Evolutionary conservation across 2,797 vertebrate species (phyloP), one percentile per base, ranked within the genome.

Genomic region (Peromyscus attwateri): DNA sequence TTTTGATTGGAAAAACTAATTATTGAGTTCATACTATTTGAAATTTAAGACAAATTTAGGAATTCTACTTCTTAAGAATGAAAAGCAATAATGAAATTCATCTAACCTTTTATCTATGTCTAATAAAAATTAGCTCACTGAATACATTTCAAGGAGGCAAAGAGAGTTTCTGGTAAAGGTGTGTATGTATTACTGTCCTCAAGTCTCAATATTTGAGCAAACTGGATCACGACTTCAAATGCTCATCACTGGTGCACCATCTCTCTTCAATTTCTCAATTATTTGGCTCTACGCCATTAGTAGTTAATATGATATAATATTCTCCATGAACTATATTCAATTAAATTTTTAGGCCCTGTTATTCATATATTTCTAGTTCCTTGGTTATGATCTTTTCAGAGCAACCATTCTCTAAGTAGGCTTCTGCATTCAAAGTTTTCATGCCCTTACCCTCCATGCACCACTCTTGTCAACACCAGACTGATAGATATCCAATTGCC

Each of bases 21-120:
- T 95, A 91, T n/a, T 81, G 13, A 80, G 6, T 64, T 94, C 4
- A 85, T 29, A 68, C 14, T 70, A 4, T 75, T 27, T 77, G 83
- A 93, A 89, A 92, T 52, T 70, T 95, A n/a, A 49, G 60, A 83
- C 31, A 14, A 73, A 68, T 27, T 85, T 93, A 52, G 34, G 10
- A 89, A 76, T 94, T 31, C 17, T 27, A 84, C 77, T 73, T 82
- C 31, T 84, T 85, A 91, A 96, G 27, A 94, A 60, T 46, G 6
- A 80, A 1, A 55, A 75, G 37, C 85, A 88, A 90, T 88, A 91
- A 80, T 81, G 17, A 91, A 88, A 73, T 23, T 12, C 49, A 11
- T 40, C 37, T 11, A 46, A 60, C 0, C 10, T 87, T 68, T 91
- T 4, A 60, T 21, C 0, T n/a, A 62, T 1, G 10, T 34, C 66